Evolutionary conservation across 1,140 invertebrate species (phyloP).

Genomic region (Cryptotermes secundus): DNA sequence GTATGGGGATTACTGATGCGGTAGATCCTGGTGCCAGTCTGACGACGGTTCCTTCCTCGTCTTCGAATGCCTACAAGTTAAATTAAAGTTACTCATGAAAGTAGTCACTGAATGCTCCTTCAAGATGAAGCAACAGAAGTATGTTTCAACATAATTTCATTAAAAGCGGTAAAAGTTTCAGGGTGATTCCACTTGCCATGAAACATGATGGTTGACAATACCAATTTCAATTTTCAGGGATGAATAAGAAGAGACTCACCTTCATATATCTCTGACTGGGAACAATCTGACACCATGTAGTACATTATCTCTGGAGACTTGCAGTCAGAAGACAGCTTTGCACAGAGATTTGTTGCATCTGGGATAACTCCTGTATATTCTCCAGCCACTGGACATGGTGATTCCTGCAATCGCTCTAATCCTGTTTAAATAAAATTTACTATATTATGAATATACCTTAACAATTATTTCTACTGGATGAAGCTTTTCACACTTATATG

Average conservation of each 20-base stretch:
- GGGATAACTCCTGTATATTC: slow-evolving; percentile 67
- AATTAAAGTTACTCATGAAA: slow-evolving; percentile 30
- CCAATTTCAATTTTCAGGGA: too few species aligned
- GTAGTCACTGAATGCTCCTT: neutral
- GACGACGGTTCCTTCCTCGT: slow-evolving; percentile 31
- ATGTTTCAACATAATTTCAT: neutral
- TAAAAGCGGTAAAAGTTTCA: neutral
- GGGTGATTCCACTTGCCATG: neutral
- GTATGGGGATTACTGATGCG: slow-evolving; percentile 29
- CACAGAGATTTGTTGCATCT: slow-evolving; percentile 64
- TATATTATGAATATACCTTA: too few species aligned
- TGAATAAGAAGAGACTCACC: slow-evolving; percentile 46
- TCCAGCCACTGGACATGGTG: slow-evolving; percentile 67
- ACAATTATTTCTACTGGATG: too few species aligned
- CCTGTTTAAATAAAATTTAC: slow-evolving; percentile 46
- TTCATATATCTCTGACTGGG: slow-evolving; percentile 62
- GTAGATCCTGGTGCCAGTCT: slow-evolving; percentile 24
- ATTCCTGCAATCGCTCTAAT: slow-evolving; percentile 52
- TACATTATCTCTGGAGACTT: slow-evolving; percentile 70
- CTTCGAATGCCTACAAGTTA: slow-evolving; percentile 32
- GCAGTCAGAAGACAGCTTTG: slow-evolving; percentile 71
- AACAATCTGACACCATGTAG: slow-evolving; percentile 66
- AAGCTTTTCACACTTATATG: too few species aligned
- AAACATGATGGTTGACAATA: too few species aligned
- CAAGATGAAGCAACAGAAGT: neutral